Base-by-base conservation (phyloP, 2,888 invertebrate species). In the Eurytoma adleriae region DNA sequence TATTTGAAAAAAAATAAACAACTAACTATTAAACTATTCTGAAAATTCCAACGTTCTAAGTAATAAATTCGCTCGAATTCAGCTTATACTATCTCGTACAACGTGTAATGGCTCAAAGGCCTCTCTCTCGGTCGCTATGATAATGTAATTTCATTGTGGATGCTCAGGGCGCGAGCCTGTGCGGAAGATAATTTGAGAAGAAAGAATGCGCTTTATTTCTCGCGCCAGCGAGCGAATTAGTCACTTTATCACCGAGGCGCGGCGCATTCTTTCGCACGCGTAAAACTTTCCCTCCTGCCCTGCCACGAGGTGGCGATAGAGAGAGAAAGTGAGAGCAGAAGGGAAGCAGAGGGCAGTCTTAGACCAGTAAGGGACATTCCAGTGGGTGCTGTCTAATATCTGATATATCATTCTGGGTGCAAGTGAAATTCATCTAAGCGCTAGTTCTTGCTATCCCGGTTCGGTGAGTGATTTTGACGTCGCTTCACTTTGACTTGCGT, bases 131-230 rank as follows among this genome's bases (percentile, higher is more conserved):
- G 27, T 16, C 52, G 68, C 79, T 79, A 74, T 74, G 74, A 79
- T 74, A 74, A 79, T 79, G 79, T 79, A 79, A 74, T 79, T 79
- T 79, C 72, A 50, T 61, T 52, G 61, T 64, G 48, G n/a, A 64
- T 12, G 14, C 54, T 54, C 54, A n/a, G 16, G 18, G n/a, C 20
- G 40, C 40, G 40, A 16, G 14, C 48, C 56, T 10, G 24, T 14
- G 16, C 48, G 62, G 30, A 59, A 62, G 57, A 64, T 70, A 74
- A 69, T 79, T 79, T 54, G 74, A 56, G 50, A 3, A 20, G 69
- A 74, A 74, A 74, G 79, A 79, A 79, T 74, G 74, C 66, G 56
- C 74, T 69, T 74, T 74, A 70, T 79, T 69, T 78, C 78, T 50
- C 59, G 20, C 20, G 27, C 16, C 24, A 66, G 7, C 50, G 67